Evolutionary conservation across 2,113 vertebrate genomes (phyloP).

Genomic region (Pseudolaguvia tuberculata): DNA sequence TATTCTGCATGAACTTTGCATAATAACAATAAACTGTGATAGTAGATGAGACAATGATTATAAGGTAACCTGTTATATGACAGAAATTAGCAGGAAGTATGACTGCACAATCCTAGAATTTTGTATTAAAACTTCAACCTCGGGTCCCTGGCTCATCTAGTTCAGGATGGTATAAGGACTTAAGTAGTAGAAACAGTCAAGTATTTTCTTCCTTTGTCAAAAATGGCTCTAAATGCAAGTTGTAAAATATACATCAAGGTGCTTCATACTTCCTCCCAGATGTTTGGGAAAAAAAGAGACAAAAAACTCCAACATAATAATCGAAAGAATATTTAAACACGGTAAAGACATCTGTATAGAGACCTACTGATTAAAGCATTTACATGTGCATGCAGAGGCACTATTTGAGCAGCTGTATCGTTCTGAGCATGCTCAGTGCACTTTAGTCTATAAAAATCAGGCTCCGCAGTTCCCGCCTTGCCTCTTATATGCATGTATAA

Average conservation of each 20-base stretch:
- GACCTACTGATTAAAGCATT: constrained; percentile 19
- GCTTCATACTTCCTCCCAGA: constrained; percentile 12
- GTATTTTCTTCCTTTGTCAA: constrained; percentile 5
- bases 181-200: constrained; percentile 23
- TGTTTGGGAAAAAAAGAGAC: constrained; percentile 12
- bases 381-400: constrained; percentile 71
- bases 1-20: neutral
- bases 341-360: constrained; percentile 55
- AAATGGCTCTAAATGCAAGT: constrained; percentile 32
- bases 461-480: constrained; percentile 54
- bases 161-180: neutral
- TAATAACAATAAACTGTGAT: neutral
- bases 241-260: constrained; percentile 22
- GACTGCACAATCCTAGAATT: neutral
- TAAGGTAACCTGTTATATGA: no score
- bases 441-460: constrained; percentile 52
- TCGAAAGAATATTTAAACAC: constrained; percentile 39
- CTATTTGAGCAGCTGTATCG: constrained; percentile 54
- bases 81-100: no score
- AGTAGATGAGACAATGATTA: no score
- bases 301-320: neutral
- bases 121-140: neutral
- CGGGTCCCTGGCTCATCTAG: neutral
- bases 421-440: constrained; percentile 59
- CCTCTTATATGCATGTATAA: constrained; percentile 56